Base-by-base conservation (phyloP, 2,797 vertebrate species). In the Dicrostonyx torquatus region DNA sequence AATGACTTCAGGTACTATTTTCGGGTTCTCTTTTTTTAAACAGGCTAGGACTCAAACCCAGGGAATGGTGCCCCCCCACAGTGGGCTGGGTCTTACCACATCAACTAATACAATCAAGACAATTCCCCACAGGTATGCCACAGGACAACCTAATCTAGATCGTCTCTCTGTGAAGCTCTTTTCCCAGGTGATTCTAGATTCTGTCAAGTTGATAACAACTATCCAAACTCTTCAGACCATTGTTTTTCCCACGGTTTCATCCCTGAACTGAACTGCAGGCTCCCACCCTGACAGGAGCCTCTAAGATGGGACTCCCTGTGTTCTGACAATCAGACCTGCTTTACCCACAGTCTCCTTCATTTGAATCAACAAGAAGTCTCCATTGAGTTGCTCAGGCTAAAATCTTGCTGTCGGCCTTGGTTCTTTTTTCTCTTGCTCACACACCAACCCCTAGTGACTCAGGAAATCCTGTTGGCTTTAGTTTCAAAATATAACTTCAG, bases 401-500 rank as follows among this genome's bases (percentile, higher is more conserved):
- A 89, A 79, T 26, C 77, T 37, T 62, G 34, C 29, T 11, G 4
- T 84, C 50, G 5, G 20, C 58, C 70, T 94, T 29, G 50, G 26
- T 34, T 68, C 29, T 26, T 79, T 48, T 6, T 17, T 91, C 31
- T 87, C 78, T 60, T 17, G 31, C 22, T 83, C 88, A 70, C 5
- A 73, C 1, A 50, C 37, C 20, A 13, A 78, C 68, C 73, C 13
- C 55, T n/a, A 58, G 12, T 34, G 55, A 14, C 22, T 60, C 40
- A 60, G 45, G 62, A 94, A 92, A 93, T 90, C 20, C 62, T 53
- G 7, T 34, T 88, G 24, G 70, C 10, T 68, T 91, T 48, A 82
- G 29, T 66, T 91, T 84, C 29, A 83, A 79, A 86, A 70, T 5
- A 14, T 2, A 90, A n/a, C n/a, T 43, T 0, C 34, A 68, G 43